phyloP scores from a whole-genome alignment of 2,113 vertebrate species.

The Larimichthys polyactis region DNA sequence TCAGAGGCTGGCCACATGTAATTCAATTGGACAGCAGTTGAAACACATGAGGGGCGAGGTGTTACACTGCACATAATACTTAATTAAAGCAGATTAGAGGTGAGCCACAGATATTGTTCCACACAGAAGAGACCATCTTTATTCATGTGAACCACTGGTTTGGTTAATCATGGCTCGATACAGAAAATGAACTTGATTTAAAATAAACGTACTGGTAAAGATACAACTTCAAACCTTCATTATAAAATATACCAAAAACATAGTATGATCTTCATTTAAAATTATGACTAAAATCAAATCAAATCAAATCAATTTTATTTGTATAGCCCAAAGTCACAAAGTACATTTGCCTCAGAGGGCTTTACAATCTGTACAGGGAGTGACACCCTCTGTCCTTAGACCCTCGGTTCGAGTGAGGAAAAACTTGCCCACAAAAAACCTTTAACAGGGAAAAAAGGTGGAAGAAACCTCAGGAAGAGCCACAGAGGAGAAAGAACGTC shows the following conservation, averaged over 20 bases:
- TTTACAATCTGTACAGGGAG: too few relatives aligned
- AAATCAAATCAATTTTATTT: too few relatives aligned
- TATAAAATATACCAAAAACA: neutral
- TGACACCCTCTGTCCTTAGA: too few relatives aligned
- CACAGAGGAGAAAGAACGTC: too few relatives aligned
- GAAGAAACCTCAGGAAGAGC: too few relatives aligned
- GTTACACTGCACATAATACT: neutral
- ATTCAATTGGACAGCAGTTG: constrained; percentile 29
- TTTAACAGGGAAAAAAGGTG: too few relatives aligned
- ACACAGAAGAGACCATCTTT: neutral
- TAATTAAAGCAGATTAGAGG: constrained; percentile 31
- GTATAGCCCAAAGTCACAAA: too few relatives aligned
- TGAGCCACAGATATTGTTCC: neutral
- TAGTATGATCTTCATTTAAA: neutral
- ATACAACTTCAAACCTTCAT: neutral
- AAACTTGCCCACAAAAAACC: too few relatives aligned
- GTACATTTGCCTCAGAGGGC: too few relatives aligned
- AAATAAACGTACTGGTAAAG: neutral
- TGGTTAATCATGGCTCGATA: neutral
- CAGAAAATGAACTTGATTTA: neutral
- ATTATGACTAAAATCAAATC: too few relatives aligned
- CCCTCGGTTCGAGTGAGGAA: too few relatives aligned
- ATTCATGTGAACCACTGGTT: neutral
- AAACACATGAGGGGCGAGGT: constrained; percentile 1
- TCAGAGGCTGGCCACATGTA: constrained; percentile 3